phyloP scores from a whole-genome alignment of 2,797 vertebrate genomes.

The Apodemus agrarius region DNA sequence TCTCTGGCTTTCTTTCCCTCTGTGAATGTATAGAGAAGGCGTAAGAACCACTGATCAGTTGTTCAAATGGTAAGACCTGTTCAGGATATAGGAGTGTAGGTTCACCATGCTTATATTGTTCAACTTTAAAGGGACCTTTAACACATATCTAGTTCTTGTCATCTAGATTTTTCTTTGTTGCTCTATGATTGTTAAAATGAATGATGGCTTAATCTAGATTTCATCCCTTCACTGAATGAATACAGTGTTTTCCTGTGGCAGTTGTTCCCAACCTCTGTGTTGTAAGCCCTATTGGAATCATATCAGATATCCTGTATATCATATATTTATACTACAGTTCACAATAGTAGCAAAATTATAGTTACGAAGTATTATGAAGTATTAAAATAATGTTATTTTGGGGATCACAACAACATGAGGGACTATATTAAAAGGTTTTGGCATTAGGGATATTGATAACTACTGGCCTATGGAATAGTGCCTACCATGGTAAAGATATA shows the following conservation, averaged over 20 bases:
- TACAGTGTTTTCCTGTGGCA: not conserved
- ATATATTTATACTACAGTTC: not conserved
- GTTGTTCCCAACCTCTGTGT: not conserved
- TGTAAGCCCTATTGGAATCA: not conserved
- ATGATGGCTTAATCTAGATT: not conserved
- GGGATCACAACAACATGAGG: no score
- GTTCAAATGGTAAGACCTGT: not conserved
- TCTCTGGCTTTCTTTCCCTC: not conserved
- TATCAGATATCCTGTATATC: not conserved
- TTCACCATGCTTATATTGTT: not conserved
- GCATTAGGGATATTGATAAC: not conserved
- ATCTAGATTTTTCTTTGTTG: not conserved
- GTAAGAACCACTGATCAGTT: not conserved
- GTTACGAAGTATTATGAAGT: not conserved
- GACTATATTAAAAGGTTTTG: not conserved
- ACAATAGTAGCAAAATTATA: not conserved
- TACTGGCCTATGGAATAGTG: not conserved
- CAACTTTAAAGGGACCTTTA: not conserved
- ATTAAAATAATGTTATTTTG: not conserved
- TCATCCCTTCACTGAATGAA: not conserved
- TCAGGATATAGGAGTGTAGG: no score
- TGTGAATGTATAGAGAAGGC: not conserved
- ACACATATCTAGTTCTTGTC: not conserved
- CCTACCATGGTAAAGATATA: no score
- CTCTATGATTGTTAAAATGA: no score